Evolutionary conservation across 2,797 vertebrate genomes (phyloP).

Genomic region (Pelodytes ibericus): DNA sequence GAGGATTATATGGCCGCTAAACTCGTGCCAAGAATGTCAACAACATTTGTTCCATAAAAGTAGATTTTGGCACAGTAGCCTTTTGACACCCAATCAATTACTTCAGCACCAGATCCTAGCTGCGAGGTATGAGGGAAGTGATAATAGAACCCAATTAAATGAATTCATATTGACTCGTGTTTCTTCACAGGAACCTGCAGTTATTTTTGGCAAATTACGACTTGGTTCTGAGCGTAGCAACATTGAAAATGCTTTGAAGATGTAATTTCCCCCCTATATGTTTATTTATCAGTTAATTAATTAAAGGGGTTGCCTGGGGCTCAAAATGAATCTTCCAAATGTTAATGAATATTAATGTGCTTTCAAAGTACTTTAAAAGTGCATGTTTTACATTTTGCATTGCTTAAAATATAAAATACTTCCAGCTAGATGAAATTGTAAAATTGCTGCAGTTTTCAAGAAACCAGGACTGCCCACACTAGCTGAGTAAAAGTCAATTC

Average conservation of each 20-base stretch:
- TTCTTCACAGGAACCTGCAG: not conserved
- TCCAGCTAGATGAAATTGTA: no score
- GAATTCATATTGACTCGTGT: constrained; percentile 66
- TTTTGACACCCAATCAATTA: constrained; percentile 78
- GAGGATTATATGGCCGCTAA: constrained; percentile 55
- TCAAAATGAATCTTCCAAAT: no score
- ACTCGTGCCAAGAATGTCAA: constrained; percentile 57
- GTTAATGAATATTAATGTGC: no score
- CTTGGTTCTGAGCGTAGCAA: not conserved
- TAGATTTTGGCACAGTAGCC: constrained; percentile 70
- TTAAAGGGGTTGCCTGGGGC: no score
- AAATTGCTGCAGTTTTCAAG: no score
- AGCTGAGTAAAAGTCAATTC: no score
- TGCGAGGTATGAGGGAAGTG: constrained; percentile 67
- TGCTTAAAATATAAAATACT: no score
- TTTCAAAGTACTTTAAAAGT: no score
- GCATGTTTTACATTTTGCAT: no score
- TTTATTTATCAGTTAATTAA: no score
- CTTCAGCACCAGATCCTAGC: constrained; percentile 72
- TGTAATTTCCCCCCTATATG: not conserved
- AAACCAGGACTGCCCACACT: no score
- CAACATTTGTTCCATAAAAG: constrained; percentile 60
- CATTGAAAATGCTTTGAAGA: not conserved
- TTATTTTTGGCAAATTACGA: not conserved
- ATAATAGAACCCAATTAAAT: constrained; percentile 77